phyloP scores from a whole-genome alignment of 2,888 invertebrate species.

The Metalampra italica region DNA sequence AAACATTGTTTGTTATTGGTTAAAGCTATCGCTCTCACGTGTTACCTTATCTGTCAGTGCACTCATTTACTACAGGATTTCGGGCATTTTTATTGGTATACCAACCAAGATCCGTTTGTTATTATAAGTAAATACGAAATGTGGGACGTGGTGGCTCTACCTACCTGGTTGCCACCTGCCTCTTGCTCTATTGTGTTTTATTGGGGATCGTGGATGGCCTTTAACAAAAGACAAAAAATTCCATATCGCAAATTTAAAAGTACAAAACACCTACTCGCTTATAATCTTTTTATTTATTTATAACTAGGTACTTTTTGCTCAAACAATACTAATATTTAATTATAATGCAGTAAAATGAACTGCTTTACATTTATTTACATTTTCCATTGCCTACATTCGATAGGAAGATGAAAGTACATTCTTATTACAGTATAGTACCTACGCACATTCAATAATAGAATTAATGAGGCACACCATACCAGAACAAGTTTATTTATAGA shows the following conservation, averaged over 20 bases:
- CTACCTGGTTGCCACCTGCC: background rate
- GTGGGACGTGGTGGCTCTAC: background rate
- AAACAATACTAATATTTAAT: too few species aligned
- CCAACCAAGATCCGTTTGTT: background rate
- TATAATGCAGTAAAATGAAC: too few species aligned
- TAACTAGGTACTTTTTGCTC: too few species aligned
- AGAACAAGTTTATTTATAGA: slow-evolving; percentile 62
- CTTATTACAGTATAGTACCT: slow-evolving; percentile 7
- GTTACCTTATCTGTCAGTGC: slow-evolving; percentile 59
- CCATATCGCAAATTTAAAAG: too few species aligned
- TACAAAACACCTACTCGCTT: too few species aligned
- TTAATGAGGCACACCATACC: slow-evolving; percentile 27
- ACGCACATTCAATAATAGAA: slow-evolving; percentile 14
- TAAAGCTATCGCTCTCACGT: slow-evolving; percentile 22
- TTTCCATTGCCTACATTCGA: background rate
- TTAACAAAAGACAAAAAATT: too few species aligned
- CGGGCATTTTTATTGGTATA: background rate
- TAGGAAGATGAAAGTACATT: slow-evolving; percentile 35
- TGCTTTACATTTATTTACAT: too few species aligned
- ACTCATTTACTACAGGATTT: slow-evolving; percentile 28
- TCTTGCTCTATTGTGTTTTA: background rate
- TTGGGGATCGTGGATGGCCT: background rate
- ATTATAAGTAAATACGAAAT: background rate
- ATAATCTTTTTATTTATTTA: too few species aligned
- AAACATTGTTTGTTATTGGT: slow-evolving; percentile 18